Base-by-base conservation (phyloP, 2,113 vertebrate genomes). In the Megaptera novaeangliae region DNA sequence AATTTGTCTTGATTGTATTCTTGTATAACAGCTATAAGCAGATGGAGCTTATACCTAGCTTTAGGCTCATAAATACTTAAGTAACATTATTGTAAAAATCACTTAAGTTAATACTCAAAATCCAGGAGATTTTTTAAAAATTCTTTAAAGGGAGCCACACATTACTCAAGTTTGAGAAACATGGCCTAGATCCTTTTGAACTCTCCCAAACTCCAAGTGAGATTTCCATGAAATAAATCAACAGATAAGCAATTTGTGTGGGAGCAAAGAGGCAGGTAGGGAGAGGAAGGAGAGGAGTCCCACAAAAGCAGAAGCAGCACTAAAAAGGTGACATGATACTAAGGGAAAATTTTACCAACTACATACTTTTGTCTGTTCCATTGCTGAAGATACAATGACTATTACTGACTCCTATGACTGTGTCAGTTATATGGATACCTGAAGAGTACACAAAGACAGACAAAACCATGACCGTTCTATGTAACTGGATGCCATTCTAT, bases 1-100 rank as follows among this genome's bases (percentile, higher is more conserved):
- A 72, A 83, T 74, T 86, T 96, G 11, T 23, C 49, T 75, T 71
- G 9, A 18, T 17, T 44, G 18, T 92, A 78, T 39, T 78, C 13
- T 72, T 92, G 4, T 49, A 8, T 27, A 78, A 83, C 20, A 89
- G 18, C 61, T 86, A 7, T 36, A 68, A 96, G 36, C 34, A 96
- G 15, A 63, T 80, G 27, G 69, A 68, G 31, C 2, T 88, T 85
- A 75, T 75, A 52, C 31, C 39, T 74, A 84, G 13, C 4, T 92
- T 88, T 89, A 69, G 36, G 63, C 44, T 89, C 41, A 91, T 64
- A 93, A 89, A 91, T 41, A 66, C 20, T 95, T 92, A 91, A 75
- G 31, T 66, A 94, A n/a, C 27, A 75, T 74, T 44, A n/a, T n/a
- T 55, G 55, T 91, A 68, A 84, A 88, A 91, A 66, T 82, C 12